Evolutionary conservation across 2,797 vertebrate genomes (phyloP), one percentile per base, ranked within the genome.

Genomic region (Buceros bicornis): DNA sequence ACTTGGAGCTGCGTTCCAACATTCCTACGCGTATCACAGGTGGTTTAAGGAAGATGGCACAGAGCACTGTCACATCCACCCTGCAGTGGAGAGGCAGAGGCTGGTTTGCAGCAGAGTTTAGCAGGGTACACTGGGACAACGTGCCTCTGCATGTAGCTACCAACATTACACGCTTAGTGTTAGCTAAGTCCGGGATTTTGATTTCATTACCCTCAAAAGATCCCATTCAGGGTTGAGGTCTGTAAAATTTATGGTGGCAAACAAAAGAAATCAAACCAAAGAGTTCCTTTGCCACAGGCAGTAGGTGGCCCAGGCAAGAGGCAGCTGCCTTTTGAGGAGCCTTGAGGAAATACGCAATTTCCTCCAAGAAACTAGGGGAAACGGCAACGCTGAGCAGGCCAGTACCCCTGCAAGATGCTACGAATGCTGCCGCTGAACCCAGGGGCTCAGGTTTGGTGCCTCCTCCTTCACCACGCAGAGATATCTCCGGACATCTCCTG

Each of bases 401-500:
- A 82, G 43, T 15, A 31, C 3, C 21, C 24, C 61, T 72, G 25
- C 33, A 64, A 58, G 35, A 29, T 17, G 16, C 42, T 48, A 25
- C 0, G 1, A 71, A 21, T 16, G 24, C 20, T 71, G 29, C 40
- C 5, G 1, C 5, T 0, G 0, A 74, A 70, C 8, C 4, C 31
- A 58, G 6, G 6, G 5, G 6, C 56, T 65, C 42, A 25, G 31
- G 16, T 35, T 81, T 62, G 35, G 31, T 35, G 74, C 45, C 37
- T 61, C 53, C n/a, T 66, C 40, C 20, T 67, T 42, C 24, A 16
- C 25, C 13, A 40, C 2, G 2, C 31, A n/a, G n/a, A 87, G 22
- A 26, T 47, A 11, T 29, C 12, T 48, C 8, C 60, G 43, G 31
- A 31, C 21, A 51, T 37, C 8, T 16, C 33, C 29, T 6, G 3